These are phyloP conservation scores for Lasioglossum malachurum DNA, from an alignment of 2,888 invertebrate genomes.

Conservation along the genomic window DNA sequence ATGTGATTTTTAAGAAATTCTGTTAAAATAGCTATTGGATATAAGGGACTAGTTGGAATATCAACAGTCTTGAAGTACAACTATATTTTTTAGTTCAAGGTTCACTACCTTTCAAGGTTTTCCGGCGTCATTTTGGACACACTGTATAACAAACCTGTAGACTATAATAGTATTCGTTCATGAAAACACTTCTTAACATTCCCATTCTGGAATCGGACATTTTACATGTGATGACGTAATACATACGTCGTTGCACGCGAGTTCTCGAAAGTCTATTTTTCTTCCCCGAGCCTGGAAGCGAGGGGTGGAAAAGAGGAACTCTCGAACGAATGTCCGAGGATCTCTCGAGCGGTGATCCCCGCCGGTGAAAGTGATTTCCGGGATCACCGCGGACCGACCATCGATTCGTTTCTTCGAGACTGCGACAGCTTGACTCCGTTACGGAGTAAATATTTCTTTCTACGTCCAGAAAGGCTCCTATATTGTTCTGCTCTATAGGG, in stretches of 20 bases:
- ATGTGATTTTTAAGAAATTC: no score
- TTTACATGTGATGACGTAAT: no score
- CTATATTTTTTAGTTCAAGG: no score
- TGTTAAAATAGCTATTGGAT: no score
- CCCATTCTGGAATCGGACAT: no score
- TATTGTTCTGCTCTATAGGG: neutral
- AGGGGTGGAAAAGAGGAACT: neutral
- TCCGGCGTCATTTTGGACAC: no score
- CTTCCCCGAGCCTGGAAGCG: neutral
- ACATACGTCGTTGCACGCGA: neutral
- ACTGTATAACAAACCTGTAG: no score
- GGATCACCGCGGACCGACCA: neutral
- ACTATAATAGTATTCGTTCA: no score
- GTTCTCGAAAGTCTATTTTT: slow-evolving; percentile 8
- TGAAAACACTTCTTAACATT: no score
- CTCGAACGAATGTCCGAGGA: slow-evolving; percentile 18
- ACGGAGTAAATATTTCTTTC: slow-evolving; percentile 34
- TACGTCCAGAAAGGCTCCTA: neutral
- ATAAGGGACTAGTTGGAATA: no score
- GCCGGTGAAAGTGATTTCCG: slow-evolving; percentile 46
- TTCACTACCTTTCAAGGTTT: no score
- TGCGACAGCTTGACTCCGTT: slow-evolving; percentile 2
- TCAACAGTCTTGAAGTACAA: no score
- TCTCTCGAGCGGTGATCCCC: slow-evolving; percentile 25
- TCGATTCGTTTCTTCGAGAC: slow-evolving; percentile 29